These are phyloP conservation scores for Cynopterus sphinx DNA, from an alignment of 2,797 vertebrate genomes.

Conservation along the genomic window DNA sequence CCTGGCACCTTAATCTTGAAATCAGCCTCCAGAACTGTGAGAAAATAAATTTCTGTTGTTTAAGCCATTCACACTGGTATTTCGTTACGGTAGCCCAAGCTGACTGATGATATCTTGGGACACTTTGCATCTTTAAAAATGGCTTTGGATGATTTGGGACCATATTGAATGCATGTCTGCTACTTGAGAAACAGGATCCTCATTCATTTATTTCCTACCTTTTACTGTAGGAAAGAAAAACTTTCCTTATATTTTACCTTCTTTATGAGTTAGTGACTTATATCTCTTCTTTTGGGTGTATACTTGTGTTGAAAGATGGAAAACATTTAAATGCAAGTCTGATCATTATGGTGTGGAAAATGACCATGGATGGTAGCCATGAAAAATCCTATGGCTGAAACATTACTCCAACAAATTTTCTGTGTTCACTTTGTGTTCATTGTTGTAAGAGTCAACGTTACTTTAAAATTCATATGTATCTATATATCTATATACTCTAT, in stretches of 20 bases:
- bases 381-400: not conserved
- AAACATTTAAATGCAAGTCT: conserved; percentile 32
- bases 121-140: conserved; percentile 31
- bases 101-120: not conserved
- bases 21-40: not conserved
- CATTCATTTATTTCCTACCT: not conserved
- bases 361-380: not conserved
- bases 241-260: not conserved
- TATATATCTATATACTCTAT: too few species aligned
- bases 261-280: not conserved
- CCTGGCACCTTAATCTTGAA: not conserved
- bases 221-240: not conserved
- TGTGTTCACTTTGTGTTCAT: not conserved
- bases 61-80: not conserved
- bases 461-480: not conserved
- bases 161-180: not conserved
- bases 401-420: not conserved
- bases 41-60: not conserved
- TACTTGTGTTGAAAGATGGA: not conserved
- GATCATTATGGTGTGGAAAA: not conserved
- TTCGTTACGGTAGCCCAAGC: not conserved
- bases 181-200: not conserved
- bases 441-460: not conserved
- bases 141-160: conserved; percentile 1
- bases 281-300: not conserved